Conservation (phyloP, 92 coral and sea anemone genomes). For the Plumapathes pennacea region DNA sequence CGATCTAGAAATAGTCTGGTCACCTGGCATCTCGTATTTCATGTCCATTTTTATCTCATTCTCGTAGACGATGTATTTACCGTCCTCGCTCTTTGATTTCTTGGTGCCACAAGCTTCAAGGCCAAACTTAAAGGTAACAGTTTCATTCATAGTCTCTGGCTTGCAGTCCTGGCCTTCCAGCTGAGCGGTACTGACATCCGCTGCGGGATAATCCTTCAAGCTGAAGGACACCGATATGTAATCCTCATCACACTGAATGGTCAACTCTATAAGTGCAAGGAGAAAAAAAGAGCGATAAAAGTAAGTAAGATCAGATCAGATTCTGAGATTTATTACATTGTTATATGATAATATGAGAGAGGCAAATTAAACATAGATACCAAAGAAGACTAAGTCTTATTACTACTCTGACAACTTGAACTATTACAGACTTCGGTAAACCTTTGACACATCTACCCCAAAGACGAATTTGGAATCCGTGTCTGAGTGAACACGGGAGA, state of each 20-base stretch:
- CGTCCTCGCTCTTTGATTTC: conserved; percentile 35
- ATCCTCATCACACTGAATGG: conserved; percentile 27
- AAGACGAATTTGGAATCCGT: too few species aligned
- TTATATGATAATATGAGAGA: too few species aligned
- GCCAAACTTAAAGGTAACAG: conserved; percentile 36
- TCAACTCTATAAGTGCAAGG: conserved; percentile 20
- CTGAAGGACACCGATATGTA: conserved; percentile 60
- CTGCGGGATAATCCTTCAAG: conserved; percentile 29
- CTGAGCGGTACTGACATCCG: conserved; percentile 51
- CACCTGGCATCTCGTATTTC: conserved; percentile 2
- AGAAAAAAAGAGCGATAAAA: not conserved
- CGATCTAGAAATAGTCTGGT: conserved; percentile 59
- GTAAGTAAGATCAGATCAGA: too few species aligned
- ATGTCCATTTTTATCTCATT: conserved; percentile 46
- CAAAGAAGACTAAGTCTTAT: too few species aligned
- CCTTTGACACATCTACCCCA: too few species aligned
- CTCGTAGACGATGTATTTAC: conserved; percentile 26
- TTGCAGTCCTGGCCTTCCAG: conserved; percentile 52
- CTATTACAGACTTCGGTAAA: too few species aligned
- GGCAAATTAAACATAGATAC: too few species aligned
- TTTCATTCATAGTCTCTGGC: conserved; percentile 19
- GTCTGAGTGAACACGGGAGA: too few species aligned
- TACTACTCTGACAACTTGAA: too few species aligned
- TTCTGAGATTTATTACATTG: too few species aligned
- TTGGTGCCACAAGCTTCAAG: conserved; percentile 60